Evolutionary conservation across 1,140 invertebrate species (phyloP), one percentile per base, ranked within the genome.

Genomic region (Archegozetes longisetosus): DNA sequence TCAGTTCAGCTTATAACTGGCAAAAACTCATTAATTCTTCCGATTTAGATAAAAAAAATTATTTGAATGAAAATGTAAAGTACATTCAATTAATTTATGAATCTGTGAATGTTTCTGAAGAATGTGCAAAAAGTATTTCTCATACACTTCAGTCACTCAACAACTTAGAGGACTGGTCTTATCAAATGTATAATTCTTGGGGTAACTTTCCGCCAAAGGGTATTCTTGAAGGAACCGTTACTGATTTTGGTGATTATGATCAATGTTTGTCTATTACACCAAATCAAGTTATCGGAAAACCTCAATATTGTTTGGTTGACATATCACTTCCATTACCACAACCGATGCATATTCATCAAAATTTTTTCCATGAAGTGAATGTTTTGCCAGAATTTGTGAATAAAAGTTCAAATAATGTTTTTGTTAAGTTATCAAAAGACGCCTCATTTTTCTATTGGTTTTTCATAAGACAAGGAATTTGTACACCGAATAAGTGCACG

Each of bases 201-300:
- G 55, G 24, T 22, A 57, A 47, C 13, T 57, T 57, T 61, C 64
- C 68, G 28, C 64, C 64, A 0, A 63, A 66, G 49, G 70, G 70
- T n/a, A 50, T 72, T n/a, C 28, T 71, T 13, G 62, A 69, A 25
- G 70, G 70, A 6, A 67, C 68, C 40, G 27, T 70, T 12, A 57
- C 59, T 1, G 70, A 69, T 65, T 64, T 71, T 27, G 72, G 72
- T 25, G 64, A 64, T n/a, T 72, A 65, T 54, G 69, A 69, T 27
- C 63, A 73, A 59, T 73, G 72, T 63, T 53, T 68, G 55, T 6
- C 20, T 17, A 40, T 40, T 40, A 17, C 32, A 9, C 6, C 6
- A 6, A 40, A 40, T 40, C 6, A 40, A 40, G 6, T 6, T 9
- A 9, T 40, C 6, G 32, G 32, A 40, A 6, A 40, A 40, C 22